Percentiles rank a stretch among this genome's conserved stretches.
Conservation (phyloP, 1,140 invertebrate genomes). For the Phymastichus coffea region DNA sequence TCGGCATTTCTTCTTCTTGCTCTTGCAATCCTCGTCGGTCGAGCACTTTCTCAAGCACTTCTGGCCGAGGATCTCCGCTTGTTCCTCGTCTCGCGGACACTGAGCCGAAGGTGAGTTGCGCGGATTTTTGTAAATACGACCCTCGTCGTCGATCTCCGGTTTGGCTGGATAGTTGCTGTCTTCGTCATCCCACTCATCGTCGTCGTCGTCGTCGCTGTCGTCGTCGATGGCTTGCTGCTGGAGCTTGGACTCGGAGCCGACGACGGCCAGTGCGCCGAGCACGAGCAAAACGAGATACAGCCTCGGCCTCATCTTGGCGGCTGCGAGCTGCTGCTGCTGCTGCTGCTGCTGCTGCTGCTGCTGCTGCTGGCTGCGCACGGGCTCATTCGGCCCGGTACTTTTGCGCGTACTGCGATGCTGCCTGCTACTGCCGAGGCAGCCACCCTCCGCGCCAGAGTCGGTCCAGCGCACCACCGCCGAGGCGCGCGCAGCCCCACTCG, state of each 20-base stretch:
- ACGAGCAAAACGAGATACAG: constrained; percentile 36
- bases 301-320: constrained; percentile 42
- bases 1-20: constrained; percentile 92
- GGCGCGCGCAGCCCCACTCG: constrained; percentile 54
- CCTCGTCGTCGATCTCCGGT: constrained; percentile 68
- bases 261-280: constrained; percentile 37
- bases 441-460: not conserved
- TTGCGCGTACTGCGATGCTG: constrained; percentile 53
- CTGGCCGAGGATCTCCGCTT: constrained; percentile 66
- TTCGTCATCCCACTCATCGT: constrained; percentile 61
- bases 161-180: constrained; percentile 61
- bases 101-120: constrained; percentile 80
- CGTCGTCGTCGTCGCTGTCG: constrained; percentile 61
- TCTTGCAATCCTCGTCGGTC: constrained; percentile 93
- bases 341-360: not conserved
- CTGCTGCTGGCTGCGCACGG: not conserved
- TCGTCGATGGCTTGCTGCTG: constrained; percentile 44
- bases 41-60: constrained; percentile 92
- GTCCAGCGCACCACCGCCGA: too few species aligned
- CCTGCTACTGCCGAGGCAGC: constrained; percentile 35
- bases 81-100: constrained; percentile 80
- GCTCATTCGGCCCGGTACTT: constrained; percentile 30
- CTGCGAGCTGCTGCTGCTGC: not conserved
- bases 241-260: constrained; percentile 44
- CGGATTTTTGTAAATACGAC: constrained; percentile 83